A percentile compares a stretch with the other conserved stretches of the same genome.
phyloP scores from a whole-genome alignment of 2,113 vertebrate genomes.

The human (Homo sapiens) region DNA sequence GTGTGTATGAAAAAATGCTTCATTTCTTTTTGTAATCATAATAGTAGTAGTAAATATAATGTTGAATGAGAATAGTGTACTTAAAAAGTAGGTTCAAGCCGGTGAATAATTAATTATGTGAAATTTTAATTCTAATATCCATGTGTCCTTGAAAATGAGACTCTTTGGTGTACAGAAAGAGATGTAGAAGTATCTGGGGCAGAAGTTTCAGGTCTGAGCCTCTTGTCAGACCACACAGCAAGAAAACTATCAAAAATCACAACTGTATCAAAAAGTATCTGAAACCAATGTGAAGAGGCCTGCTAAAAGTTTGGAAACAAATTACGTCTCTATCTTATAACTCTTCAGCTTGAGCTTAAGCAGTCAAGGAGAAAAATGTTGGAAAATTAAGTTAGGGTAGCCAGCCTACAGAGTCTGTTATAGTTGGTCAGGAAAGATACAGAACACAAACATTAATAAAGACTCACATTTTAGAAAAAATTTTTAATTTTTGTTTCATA shows the following conservation, averaged over 20 bases:
- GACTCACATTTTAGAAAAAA: not conserved
- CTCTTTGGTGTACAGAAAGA: not conserved
- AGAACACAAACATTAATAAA: not conserved
- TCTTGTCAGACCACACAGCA: not conserved
- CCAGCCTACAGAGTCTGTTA: not conserved
- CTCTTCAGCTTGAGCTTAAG: not conserved
- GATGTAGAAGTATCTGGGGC: not conserved
- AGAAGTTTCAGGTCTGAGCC: not conserved
- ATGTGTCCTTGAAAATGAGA: not conserved
- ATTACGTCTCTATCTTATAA: not conserved
- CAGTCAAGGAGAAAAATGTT: not conserved
- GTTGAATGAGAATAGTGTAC: not conserved
- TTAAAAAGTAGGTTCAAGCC: not conserved
- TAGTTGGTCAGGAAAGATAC: not conserved
- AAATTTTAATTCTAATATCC: not conserved
- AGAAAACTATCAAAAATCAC: not conserved
- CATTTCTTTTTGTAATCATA: not conserved
- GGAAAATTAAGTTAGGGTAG: not conserved
- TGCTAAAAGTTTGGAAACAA: not conserved
- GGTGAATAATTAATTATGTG: not conserved
- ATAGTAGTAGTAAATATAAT: not conserved
- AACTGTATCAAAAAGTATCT: not conserved
- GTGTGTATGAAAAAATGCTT: not conserved
- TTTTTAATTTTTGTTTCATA: not conserved
- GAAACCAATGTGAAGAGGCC: not conserved